These are phyloP conservation scores for Tylochromis polylepis DNA, from an alignment of 2,113 vertebrate genomes.

Conservation along the genomic window DNA sequence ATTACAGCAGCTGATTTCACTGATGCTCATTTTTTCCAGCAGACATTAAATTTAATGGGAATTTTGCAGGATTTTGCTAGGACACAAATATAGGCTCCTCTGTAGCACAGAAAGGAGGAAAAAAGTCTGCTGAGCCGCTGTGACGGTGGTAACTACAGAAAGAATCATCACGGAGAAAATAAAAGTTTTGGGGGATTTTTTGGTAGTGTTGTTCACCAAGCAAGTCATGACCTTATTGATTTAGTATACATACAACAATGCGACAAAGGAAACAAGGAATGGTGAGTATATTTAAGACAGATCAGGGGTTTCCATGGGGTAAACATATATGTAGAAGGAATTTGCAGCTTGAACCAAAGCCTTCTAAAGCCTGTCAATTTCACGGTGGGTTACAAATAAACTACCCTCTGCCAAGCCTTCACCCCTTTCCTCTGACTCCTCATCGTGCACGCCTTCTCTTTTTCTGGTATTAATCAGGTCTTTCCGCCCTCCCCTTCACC, in stretches of 20 bases:
- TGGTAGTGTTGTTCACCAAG: background rate
- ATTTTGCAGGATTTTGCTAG: background rate
- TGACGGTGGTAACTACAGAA: background rate
- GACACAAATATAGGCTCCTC: background rate
- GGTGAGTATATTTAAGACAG: background rate
- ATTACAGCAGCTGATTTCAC: conserved; percentile 16
- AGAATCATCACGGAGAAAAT: background rate
- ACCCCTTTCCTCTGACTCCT: conserved; percentile 36
- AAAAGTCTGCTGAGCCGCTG: background rate
- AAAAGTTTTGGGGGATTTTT: background rate
- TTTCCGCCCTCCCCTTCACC: conserved; percentile 55
- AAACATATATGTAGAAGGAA: conserved; percentile 43
- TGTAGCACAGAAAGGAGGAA: background rate
- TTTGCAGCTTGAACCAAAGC: conserved; percentile 55
- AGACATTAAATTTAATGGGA: background rate
- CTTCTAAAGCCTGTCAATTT: conserved; percentile 71
- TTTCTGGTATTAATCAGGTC: conserved; percentile 71
- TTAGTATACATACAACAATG: background rate
- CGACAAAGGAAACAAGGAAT: background rate
- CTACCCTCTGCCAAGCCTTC: conserved; percentile 60
- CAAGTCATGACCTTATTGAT: background rate
- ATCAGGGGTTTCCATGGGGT: conserved; percentile 32
- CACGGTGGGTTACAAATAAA: conserved; percentile 76
- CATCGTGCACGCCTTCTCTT: conserved; percentile 29
- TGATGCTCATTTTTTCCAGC: conserved; percentile 17